These are phyloP conservation scores for Polyergus mexicanus DNA, from an alignment of 1,140 invertebrate species.

Conservation along the genomic window DNA sequence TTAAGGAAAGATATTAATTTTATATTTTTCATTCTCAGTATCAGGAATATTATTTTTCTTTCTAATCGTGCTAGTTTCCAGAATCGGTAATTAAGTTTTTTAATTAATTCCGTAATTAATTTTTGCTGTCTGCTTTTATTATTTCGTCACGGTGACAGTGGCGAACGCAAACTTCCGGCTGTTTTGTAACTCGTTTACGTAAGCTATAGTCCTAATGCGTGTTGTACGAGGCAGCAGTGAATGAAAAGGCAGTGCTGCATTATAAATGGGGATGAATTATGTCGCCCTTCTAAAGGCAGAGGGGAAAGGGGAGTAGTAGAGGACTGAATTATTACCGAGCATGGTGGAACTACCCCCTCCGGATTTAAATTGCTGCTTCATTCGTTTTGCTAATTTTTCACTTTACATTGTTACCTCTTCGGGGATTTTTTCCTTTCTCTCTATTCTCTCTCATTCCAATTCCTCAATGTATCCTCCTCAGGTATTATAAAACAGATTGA, in stretches of 20 bases:
- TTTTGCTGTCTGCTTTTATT: constrained; percentile 11
- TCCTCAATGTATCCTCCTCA: constrained; percentile 2
- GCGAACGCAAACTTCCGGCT: constrained; percentile 35
- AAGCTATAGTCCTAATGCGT: constrained; percentile 64
- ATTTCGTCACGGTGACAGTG: background rate
- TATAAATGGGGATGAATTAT: constrained; percentile 80
- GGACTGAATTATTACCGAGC: constrained; percentile 55
- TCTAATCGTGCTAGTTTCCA: background rate
- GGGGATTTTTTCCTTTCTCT: background rate
- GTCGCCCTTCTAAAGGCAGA: constrained; percentile 45
- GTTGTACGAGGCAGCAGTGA: constrained; percentile 60
- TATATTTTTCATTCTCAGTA: too few species aligned
- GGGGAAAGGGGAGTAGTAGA: background rate
- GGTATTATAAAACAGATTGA: constrained; percentile 11
- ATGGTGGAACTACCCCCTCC: constrained; percentile 22
- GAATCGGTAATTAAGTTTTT: constrained; percentile 7
- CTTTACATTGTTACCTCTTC: constrained; percentile 45
- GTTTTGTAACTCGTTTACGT: constrained; percentile 45
- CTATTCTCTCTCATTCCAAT: background rate
- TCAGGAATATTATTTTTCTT: too few species aligned
- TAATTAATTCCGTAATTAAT: constrained; percentile 38
- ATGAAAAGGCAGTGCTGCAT: constrained; percentile 75
- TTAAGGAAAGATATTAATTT: too few species aligned
- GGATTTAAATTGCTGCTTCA: constrained; percentile 59
- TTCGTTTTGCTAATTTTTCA: constrained; percentile 62